Evolutionary conservation across 2,888 invertebrate genomes (phyloP).

Genomic region (Auanema sp.): DNA sequence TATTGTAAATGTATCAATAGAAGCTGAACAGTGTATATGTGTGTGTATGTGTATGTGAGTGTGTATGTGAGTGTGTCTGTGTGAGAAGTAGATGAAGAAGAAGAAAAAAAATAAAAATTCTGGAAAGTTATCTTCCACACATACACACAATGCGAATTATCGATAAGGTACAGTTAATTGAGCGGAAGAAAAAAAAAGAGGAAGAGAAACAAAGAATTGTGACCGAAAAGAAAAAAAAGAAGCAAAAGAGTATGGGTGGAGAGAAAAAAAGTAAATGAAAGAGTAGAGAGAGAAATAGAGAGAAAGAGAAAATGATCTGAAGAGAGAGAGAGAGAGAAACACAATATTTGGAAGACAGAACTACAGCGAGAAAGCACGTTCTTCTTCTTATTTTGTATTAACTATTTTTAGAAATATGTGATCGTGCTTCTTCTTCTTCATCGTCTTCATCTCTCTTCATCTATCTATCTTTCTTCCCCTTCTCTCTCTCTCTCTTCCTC

Average conservation of each 20-base stretch:
- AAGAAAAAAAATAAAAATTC: conserved; percentile 4
- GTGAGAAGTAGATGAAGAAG: background rate
- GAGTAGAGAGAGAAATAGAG: background rate
- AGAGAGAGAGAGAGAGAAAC: background rate
- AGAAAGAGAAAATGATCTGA: background rate
- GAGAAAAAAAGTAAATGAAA: background rate
- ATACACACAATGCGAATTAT: too few species aligned
- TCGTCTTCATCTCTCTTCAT: conserved; percentile 6
- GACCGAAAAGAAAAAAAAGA: background rate
- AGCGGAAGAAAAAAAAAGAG: background rate
- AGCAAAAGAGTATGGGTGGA: background rate
- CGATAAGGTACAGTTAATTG: too few species aligned
- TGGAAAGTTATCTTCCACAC: too few species aligned
- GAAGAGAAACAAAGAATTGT: background rate
- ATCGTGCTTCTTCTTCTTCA: conserved; percentile 5
- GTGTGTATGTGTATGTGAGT: background rate
- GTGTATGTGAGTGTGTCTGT: background rate
- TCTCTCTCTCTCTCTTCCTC: background rate
- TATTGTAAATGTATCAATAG: conserved; percentile 1
- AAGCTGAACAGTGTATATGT: background rate
- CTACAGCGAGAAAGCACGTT: background rate
- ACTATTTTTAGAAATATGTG: too few species aligned
- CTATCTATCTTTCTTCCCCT: background rate
- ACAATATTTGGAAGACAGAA: conserved; percentile 7
- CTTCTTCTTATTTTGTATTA: too few species aligned